A percentile compares a stretch with the other conserved stretches of the same genome.
Evolutionary conservation across 2,888 invertebrate species (phyloP).

Genomic region (Agonopterix subpropinquella): DNA sequence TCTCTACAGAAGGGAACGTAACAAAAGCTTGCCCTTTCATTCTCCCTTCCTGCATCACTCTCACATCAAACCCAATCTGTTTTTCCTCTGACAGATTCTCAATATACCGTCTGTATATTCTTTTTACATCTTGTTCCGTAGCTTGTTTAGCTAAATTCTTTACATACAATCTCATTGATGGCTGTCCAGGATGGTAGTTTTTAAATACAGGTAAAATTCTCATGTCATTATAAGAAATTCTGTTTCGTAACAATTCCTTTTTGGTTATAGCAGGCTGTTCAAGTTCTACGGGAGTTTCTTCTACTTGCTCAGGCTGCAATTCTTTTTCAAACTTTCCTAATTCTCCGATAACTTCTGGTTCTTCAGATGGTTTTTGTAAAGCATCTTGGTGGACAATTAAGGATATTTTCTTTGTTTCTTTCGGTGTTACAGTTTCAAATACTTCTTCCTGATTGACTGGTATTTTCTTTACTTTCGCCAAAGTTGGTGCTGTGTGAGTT

Average conservation of each 20-base stretch:
- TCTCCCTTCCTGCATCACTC: conserved; percentile 94
- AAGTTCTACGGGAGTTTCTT: conserved; percentile 22
- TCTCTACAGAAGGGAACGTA: conserved; percentile 81
- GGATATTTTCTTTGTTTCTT: conserved; percentile 62
- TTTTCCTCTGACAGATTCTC: conserved; percentile 51
- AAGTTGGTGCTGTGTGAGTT: conserved; percentile 15
- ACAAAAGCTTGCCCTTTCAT: conserved; percentile 98
- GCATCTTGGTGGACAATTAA: conserved; percentile 56
- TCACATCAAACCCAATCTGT: conserved; percentile 77
- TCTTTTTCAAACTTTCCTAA: conserved; percentile 61
- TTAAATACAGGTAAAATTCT: conserved; percentile 86
- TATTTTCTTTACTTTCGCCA: conserved; percentile 42
- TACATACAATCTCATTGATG: conserved; percentile 90
- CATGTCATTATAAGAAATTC: conserved; percentile 82
- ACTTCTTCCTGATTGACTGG: conserved; percentile 47
- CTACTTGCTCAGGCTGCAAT: conserved; percentile 27
- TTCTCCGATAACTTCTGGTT: conserved; percentile 54
- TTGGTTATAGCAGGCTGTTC: conserved; percentile 72
- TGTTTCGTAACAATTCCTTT: conserved; percentile 80
- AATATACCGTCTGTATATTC: conserved; percentile 83
- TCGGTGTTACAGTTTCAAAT: conserved; percentile 49
- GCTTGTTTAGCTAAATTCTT: conserved; percentile 93
- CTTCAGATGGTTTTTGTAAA: conserved; percentile 41
- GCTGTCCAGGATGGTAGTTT: conserved; percentile 88
- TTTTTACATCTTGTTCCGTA: conserved; percentile 82